Percentiles rank a stretch among this genome's conserved stretches.
Evolutionary conservation across 2,113 vertebrate genomes (phyloP).

Genomic region (Lophotis ruficrista): DNA sequence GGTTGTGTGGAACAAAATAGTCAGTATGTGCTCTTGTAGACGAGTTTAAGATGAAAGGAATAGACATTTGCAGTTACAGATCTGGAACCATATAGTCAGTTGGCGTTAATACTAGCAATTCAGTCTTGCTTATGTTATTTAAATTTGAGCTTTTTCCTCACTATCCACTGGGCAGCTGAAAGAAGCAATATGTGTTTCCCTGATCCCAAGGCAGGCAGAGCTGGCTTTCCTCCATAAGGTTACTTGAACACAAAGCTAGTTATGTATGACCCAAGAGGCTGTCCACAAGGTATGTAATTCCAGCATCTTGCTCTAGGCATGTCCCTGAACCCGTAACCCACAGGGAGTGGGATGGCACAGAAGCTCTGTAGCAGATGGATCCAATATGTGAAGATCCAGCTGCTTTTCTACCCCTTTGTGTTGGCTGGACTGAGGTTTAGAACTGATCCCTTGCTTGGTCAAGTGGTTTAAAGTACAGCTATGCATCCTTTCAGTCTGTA

Average conservation of each 20-base stretch:
- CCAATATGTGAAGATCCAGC: not conserved
- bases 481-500: not conserved
- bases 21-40: not conserved
- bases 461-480: not conserved
- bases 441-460: not conserved
- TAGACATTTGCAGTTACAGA: not conserved
- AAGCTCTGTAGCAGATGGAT: not conserved
- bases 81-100: not conserved
- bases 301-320: not conserved
- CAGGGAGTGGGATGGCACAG: not conserved
- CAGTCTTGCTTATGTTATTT: not conserved
- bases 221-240: not conserved
- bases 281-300: not conserved
- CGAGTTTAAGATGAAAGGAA: not conserved
- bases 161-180: not conserved
- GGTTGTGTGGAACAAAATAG: not conserved
- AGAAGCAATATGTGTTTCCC: not conserved
- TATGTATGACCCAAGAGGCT: not conserved
- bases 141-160: not conserved
- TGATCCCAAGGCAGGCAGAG: not conserved
- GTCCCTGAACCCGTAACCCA: not conserved
- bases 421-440: not conserved
- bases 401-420: not conserved
- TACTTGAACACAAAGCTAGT: not conserved
- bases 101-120: not conserved